Percentiles rank a stretch among this genome's conserved stretches.
Evolutionary conservation across 2,797 vertebrate species (phyloP).

Genomic region (Notolabrus celidotus): DNA sequence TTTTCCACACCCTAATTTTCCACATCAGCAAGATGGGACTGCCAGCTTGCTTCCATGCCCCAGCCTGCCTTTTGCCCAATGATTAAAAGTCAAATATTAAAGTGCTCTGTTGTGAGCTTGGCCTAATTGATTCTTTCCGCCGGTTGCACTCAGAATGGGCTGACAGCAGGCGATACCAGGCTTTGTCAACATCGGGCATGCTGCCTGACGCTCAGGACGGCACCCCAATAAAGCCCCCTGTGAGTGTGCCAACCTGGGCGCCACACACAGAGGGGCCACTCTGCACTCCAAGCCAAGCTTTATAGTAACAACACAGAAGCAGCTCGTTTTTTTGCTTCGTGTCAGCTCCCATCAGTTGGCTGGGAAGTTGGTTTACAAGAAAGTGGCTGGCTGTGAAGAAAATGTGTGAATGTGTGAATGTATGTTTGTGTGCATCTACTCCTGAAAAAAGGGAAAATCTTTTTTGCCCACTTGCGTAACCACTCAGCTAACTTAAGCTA

Average conservation of each 20-base stretch:
- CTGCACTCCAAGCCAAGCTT: conserved; percentile 60
- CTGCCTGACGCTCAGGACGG: conserved; percentile 77
- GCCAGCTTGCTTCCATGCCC: conserved; percentile 63
- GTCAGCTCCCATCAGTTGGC: conserved; percentile 61
- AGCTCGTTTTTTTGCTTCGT: conserved; percentile 68
- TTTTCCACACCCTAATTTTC: conserved; percentile 74
- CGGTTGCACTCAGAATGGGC: conserved; percentile 81
- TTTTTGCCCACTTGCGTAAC: conserved; percentile 65
- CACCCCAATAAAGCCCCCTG: conserved; percentile 73
- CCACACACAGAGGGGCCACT: conserved; percentile 76
- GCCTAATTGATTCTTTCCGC: conserved; percentile 87
- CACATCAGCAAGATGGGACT: conserved; percentile 67
- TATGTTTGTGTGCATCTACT: conserved; percentile 19
- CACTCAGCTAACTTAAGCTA: conserved; percentile 65
- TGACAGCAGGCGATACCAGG: conserved; percentile 85
- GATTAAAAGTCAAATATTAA: conserved; percentile 87
- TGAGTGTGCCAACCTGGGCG: conserved; percentile 75
- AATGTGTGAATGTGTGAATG: conserved; percentile 24
- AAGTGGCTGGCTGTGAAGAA: conserved; percentile 50
- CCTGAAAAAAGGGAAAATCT: conserved; percentile 35
- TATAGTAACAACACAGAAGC: conserved; percentile 62
- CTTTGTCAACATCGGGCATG: conserved; percentile 85
- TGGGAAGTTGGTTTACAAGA: conserved; percentile 58
- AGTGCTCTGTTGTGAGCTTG: conserved; percentile 79
- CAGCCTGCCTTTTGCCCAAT: conserved; percentile 64